Conservation (phyloP, 2,113 vertebrate genomes). For the Aix galericulata region DNA sequence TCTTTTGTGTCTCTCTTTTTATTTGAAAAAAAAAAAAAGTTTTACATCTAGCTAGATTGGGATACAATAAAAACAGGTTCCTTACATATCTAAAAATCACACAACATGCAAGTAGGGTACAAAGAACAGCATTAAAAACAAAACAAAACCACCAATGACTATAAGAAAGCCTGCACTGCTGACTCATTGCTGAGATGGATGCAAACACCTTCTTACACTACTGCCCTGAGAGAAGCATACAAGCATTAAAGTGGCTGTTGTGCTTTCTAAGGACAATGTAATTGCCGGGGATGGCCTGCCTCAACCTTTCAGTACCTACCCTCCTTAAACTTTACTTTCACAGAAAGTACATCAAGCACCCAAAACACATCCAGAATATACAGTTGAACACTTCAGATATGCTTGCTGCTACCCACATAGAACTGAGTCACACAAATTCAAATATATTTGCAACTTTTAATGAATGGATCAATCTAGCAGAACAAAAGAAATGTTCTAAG, state of each 20-base stretch:
- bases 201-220: not conserved
- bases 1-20: not conserved
- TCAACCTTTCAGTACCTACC: not conserved
- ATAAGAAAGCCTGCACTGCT: not conserved
- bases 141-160: not conserved
- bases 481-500: not conserved
- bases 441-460: not conserved
- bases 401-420: not conserved
- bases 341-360: not conserved
- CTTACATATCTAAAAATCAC: not conserved
- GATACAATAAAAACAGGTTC: not conserved
- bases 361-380: not conserved
- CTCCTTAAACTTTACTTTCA: not conserved
- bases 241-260: not conserved
- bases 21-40: not conserved
- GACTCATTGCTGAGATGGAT: not conserved
- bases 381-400: not conserved
- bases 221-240: not conserved
- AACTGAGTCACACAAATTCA: not conserved
- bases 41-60: not conserved
- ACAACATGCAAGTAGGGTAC: fast-evolving
- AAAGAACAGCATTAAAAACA: not conserved
- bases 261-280: not conserved
- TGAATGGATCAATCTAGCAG: not conserved
- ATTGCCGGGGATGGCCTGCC: not conserved